Percentiles rank a stretch among this genome's conserved stretches.
phyloP scores from a whole-genome alignment of 2,113 vertebrate genomes.

The Lutjanus erythropterus region DNA sequence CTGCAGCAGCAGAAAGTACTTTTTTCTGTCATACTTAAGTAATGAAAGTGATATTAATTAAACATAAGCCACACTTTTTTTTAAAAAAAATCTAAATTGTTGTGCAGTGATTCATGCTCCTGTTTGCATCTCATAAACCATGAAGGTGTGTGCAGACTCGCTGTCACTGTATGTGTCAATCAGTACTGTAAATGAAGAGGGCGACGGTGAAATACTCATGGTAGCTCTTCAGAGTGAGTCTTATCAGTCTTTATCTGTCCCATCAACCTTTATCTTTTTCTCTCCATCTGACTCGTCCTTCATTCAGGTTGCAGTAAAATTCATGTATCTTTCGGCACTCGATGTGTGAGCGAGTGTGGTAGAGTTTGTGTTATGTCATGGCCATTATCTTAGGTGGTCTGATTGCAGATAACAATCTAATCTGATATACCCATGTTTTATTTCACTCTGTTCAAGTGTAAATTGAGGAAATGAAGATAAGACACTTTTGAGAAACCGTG shows the following conservation, averaged over 20 bases:
- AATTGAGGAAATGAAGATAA: slow-evolving; percentile 42
- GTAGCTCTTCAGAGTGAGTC: slow-evolving; percentile 14
- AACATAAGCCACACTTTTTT: too few relatives aligned
- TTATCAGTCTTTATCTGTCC: slow-evolving; percentile 66
- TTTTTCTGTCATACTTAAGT: too few relatives aligned
- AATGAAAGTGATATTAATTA: too few relatives aligned
- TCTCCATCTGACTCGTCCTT: slow-evolving; percentile 42
- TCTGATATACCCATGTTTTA: slow-evolving; percentile 15
- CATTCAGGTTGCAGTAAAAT: slow-evolving; percentile 46
- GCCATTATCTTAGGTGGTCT: slow-evolving; percentile 33
- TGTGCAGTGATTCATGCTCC: background rate
- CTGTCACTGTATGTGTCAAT: background rate
- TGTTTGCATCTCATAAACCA: background rate
- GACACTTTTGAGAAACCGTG: slow-evolving; percentile 1
- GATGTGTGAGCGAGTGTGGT: slow-evolving; percentile 16
- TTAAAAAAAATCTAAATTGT: too few relatives aligned
- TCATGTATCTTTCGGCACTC: slow-evolving; percentile 33
- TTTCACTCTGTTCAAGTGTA: background rate
- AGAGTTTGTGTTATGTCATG: slow-evolving; percentile 8
- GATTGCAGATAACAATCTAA: slow-evolving; percentile 52
- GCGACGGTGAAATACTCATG: background rate
- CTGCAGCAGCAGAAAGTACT: too few relatives aligned
- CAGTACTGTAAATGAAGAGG: background rate
- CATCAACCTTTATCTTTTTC: slow-evolving; percentile 44
- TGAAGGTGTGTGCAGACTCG: background rate